These are phyloP conservation scores for Drosophila repleta DNA, from an alignment of 1,140 invertebrate genomes.

Conservation along the genomic window DNA sequence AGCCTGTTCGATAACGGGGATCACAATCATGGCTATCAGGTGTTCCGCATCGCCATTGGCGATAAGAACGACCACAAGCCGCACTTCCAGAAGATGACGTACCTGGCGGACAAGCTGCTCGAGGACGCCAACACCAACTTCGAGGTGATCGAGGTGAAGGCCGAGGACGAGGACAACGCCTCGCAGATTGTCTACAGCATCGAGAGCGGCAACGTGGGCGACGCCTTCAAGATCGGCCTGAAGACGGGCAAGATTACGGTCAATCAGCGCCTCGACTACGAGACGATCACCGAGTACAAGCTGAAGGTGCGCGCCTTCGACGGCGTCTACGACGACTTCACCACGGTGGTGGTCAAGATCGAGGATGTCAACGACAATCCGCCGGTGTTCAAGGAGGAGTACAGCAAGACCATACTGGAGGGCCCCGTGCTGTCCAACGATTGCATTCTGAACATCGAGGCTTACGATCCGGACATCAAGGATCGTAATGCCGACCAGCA, in stretches of 20 bases:
- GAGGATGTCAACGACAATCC: conserved; percentile 93
- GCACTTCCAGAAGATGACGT: conserved; percentile 89
- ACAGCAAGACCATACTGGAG: conserved; percentile 89
- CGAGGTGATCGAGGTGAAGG: conserved; percentile 92
- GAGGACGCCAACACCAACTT: conserved; percentile 93
- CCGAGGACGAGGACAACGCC: conserved; percentile 91
- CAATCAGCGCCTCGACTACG: conserved; percentile 91
- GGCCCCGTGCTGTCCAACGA: conserved; percentile 85
- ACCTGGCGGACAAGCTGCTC: conserved; percentile 90
- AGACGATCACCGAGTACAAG: conserved; percentile 91
- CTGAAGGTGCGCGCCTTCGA: conserved; percentile 91
- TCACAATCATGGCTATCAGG: conserved; percentile 89
- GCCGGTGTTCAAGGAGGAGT: conserved; percentile 88
- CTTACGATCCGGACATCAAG: conserved; percentile 93
- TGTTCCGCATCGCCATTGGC: conserved; percentile 93
- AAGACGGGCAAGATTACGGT: conserved; percentile 92
- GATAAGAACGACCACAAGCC: conserved; percentile 96
- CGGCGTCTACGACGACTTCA: conserved; percentile 89
- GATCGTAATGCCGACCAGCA: conserved; percentile 89
- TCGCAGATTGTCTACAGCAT: conserved; percentile 93
- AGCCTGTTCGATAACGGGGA: conserved; percentile 88
- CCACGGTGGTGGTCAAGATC: conserved; percentile 91
- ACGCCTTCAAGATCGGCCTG: conserved; percentile 91
- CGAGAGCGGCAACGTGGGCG: conserved; percentile 89
- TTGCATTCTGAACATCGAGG: conserved; percentile 88